Percentiles rank a stretch among this genome's conserved stretches.
These are phyloP conservation scores for Pseudopleuronectes americanus DNA, from an alignment of 2,797 vertebrate genomes.

Conservation along the genomic window DNA sequence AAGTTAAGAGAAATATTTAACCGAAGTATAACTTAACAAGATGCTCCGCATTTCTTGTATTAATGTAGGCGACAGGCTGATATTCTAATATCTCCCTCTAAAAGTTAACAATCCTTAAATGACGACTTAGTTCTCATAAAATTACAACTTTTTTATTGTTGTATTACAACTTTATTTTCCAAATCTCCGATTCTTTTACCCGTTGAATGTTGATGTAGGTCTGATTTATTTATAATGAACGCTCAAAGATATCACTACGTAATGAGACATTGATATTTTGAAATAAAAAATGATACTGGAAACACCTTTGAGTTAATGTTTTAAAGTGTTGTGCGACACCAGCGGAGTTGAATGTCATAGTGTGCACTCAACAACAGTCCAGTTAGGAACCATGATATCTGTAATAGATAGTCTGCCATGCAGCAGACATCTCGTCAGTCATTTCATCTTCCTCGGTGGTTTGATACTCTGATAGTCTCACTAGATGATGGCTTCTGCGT, in stretches of 20 bases:
- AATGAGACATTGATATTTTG: conserved; percentile 6
- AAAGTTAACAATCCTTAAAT: too few relatives aligned
- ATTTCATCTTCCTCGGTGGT: conserved; percentile 37
- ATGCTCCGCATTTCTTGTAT: too few relatives aligned
- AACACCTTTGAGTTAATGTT: not conserved
- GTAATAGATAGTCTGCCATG: conserved; percentile 47
- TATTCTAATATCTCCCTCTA: too few relatives aligned
- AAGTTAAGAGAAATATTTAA: too few relatives aligned
- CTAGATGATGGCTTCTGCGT: conserved; percentile 13
- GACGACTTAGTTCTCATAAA: too few relatives aligned
- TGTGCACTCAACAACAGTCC: not conserved
- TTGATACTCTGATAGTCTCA: conserved; percentile 15
- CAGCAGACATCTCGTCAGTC: conserved; percentile 53
- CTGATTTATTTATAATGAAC: conserved; percentile 4
- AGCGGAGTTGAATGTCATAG: conserved; percentile 14
- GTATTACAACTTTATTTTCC: too few relatives aligned
- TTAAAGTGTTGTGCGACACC: not conserved
- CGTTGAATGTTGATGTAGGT: too few relatives aligned
- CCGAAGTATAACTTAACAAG: too few relatives aligned
- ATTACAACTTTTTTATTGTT: too few relatives aligned
- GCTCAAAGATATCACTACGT: not conserved
- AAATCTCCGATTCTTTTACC: too few relatives aligned
- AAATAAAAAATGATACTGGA: not conserved
- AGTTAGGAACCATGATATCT: conserved; percentile 15
- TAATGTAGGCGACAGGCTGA: too few relatives aligned